A percentile compares a stretch with the other conserved stretches of the same genome.
These are phyloP conservation scores for Drosophila hawaiiensis DNA, from an alignment of 2,888 invertebrate species.

Conservation along the genomic window DNA sequence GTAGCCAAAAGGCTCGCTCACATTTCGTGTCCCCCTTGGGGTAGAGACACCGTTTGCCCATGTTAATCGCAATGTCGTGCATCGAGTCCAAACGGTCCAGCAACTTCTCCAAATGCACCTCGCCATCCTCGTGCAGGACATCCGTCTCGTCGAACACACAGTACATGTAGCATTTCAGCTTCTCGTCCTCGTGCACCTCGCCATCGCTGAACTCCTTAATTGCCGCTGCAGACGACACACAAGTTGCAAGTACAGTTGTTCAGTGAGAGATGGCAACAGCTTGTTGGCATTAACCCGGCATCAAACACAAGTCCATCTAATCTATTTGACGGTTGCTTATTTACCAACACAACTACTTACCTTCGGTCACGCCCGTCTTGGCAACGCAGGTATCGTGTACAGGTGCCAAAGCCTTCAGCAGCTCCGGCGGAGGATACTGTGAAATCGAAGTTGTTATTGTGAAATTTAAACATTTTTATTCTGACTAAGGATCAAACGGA, in stretches of 20 bases:
- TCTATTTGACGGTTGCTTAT: constrained; percentile 22
- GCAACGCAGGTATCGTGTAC: constrained; percentile 73
- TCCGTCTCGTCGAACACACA: constrained; percentile 84
- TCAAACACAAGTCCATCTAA: constrained; percentile 13
- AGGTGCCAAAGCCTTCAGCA: constrained; percentile 66
- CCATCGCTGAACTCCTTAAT: constrained; percentile 85
- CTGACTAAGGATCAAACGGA: background rate
- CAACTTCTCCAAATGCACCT: constrained; percentile 84
- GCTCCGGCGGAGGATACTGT: constrained; percentile 79
- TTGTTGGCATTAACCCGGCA: constrained; percentile 36
- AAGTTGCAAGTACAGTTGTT: constrained; percentile 10
- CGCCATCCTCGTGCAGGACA: constrained; percentile 84
- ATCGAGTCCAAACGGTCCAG: constrained; percentile 74
- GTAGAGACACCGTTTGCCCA: constrained; percentile 83
- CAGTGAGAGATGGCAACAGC: constrained; percentile 41
- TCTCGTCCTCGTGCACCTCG: constrained; percentile 84
- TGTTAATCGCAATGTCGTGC: constrained; percentile 81
- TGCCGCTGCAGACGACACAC: constrained; percentile 72
- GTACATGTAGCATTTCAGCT: constrained; percentile 85
- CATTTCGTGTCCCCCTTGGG: constrained; percentile 83
- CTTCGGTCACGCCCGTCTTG: constrained; percentile 81
- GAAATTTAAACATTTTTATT: background rate
- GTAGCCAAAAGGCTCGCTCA: constrained; percentile 81
- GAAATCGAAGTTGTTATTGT: background rate
- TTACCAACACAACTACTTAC: constrained; percentile 49